Evolutionary conservation across 2,797 vertebrate genomes (phyloP).

Genomic region (Cercopithecus neglectus): DNA sequence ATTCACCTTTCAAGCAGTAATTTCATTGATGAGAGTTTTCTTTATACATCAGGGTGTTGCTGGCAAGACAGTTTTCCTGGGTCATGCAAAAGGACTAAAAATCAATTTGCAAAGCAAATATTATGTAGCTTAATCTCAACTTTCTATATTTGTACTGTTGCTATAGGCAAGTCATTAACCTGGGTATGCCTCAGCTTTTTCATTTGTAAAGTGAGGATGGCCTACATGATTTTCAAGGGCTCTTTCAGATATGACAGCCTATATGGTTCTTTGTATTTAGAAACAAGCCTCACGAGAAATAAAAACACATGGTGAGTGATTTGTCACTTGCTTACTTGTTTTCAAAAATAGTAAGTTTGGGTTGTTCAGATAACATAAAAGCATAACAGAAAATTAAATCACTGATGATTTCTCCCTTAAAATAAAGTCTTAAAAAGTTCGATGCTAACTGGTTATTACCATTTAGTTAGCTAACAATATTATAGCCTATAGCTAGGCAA

Average conservation of each 20-base stretch:
- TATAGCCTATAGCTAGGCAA: neutral
- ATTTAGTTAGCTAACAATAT: neutral
- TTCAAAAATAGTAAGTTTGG: neutral
- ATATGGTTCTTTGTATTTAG: neutral
- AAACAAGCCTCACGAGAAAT: neutral
- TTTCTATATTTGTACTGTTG: constrained; percentile 2
- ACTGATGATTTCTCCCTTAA: neutral
- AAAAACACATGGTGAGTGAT: neutral
- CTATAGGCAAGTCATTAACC: neutral
- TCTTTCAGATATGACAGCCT: neutral
- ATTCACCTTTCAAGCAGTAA: neutral
- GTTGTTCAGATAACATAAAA: neutral
- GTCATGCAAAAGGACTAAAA: neutral
- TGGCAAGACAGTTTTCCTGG: neutral
- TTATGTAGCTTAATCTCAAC: neutral
- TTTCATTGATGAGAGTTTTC: neutral
- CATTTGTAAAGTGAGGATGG: neutral
- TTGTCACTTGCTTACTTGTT: neutral
- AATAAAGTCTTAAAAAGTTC: neutral
- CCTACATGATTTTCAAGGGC: neutral
- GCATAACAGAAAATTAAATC: neutral
- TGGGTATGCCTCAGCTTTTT: neutral
- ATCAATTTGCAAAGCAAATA: constrained; percentile 59
- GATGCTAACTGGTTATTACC: neutral
- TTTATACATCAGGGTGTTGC: neutral